These are phyloP conservation scores for Agapornis canus DNA, from an alignment of 2,797 vertebrate genomes.

Conservation along the genomic window DNA sequence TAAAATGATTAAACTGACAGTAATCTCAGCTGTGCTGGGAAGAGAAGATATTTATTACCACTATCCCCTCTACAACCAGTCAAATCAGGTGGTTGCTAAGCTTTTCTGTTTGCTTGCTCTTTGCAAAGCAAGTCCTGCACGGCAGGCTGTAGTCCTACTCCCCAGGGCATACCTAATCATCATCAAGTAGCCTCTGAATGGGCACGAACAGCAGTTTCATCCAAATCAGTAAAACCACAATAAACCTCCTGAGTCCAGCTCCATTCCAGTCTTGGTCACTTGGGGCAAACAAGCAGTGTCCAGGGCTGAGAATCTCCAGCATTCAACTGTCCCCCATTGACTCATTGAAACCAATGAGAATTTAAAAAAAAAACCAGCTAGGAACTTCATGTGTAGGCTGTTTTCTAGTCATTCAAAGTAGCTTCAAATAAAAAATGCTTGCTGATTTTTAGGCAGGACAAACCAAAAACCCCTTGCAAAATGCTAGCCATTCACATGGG, in stretches of 20 bases:
- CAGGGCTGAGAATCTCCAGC: not conserved
- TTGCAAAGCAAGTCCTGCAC: not conserved
- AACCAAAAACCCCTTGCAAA: not conserved
- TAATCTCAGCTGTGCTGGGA: not conserved
- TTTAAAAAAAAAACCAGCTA: not conserved
- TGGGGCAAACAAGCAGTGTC: not conserved
- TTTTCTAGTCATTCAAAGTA: not conserved
- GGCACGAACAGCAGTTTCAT: not conserved
- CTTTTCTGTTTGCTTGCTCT: not conserved
- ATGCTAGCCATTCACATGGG: fast-evolving
- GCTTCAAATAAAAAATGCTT: not conserved
- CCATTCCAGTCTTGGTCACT: not conserved
- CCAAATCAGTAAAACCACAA: not conserved
- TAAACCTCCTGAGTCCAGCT: not conserved
- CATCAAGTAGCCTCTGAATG: not conserved
- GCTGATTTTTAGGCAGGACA: not conserved
- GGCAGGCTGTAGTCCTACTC: not conserved
- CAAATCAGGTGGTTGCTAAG: not conserved
- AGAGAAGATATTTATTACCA: not conserved
- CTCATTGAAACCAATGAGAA: not conserved
- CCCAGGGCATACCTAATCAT: not conserved
- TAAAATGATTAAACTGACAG: not conserved
- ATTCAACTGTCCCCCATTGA: not conserved
- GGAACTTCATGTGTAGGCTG: not conserved
- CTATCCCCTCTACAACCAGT: not conserved